phyloP scores from a whole-genome alignment of 2,113 vertebrate species.

The Malurus elegans region DNA sequence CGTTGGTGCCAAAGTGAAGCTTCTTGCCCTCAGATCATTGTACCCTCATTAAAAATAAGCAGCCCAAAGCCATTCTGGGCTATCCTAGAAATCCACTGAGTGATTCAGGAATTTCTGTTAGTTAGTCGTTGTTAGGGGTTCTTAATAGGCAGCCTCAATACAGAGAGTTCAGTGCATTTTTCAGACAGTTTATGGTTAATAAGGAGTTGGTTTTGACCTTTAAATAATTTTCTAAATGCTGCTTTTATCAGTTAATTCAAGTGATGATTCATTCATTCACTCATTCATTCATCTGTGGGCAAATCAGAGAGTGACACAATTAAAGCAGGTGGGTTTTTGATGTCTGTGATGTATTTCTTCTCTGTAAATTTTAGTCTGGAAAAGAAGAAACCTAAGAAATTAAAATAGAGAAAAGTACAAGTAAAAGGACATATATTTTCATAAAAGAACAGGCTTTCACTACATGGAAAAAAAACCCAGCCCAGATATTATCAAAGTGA shows the following conservation, averaged over 20 bases:
- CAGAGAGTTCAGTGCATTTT: not conserved
- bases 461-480: not conserved
- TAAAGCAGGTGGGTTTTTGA: not conserved
- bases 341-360: not conserved
- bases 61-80: not conserved
- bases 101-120: not conserved
- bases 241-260: not conserved
- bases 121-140: not conserved
- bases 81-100: not conserved
- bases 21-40: not conserved
- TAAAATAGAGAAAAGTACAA: not conserved
- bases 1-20: conserved; percentile 38
- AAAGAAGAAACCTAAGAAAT: not conserved
- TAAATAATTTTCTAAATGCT: not conserved
- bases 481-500: not conserved
- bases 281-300: not conserved
- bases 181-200: not conserved
- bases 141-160: not conserved
- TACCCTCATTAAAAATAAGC: not conserved
- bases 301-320: not conserved
- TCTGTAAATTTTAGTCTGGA: not conserved
- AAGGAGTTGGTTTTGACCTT: not conserved
- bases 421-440: not conserved
- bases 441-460: not conserved
- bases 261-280: too few relatives aligned